phyloP scores from a whole-genome alignment of 1,140 invertebrate species.

The Ips typographus region DNA sequence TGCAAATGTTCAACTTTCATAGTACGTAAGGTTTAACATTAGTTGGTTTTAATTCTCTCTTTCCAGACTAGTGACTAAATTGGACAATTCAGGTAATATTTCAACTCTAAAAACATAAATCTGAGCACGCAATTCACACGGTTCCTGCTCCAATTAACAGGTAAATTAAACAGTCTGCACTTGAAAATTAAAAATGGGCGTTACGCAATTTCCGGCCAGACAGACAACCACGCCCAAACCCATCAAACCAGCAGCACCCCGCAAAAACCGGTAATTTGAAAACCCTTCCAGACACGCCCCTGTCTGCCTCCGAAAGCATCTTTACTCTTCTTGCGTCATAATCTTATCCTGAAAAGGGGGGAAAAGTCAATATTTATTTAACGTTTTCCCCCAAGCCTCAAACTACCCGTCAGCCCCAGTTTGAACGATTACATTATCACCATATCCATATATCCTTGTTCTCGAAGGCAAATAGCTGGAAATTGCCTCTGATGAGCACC shows the following conservation, averaged over 20 bases:
- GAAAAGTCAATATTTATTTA: slow-evolving; percentile 27
- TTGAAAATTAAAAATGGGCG: background rate
- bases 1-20: no score
- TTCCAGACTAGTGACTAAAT: no score
- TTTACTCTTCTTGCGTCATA: background rate
- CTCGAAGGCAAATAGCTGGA: slow-evolving; percentile 26
- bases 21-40: no score
- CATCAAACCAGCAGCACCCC: background rate
- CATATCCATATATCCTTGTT: slow-evolving; percentile 26
- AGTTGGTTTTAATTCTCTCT: no score
- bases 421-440: slow-evolving; percentile 29
- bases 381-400: slow-evolving; percentile 12
- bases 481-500: slow-evolving; percentile 22
- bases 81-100: no score
- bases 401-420: slow-evolving; percentile 22
- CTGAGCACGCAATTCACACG: no score
- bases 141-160: no score
- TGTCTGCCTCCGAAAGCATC: background rate
- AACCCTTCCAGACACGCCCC: background rate
- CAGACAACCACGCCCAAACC: slow-evolving; percentile 1
- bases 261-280: background rate
- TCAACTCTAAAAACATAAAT: no score
- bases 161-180: background rate
- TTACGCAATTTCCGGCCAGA: slow-evolving; percentile 9
- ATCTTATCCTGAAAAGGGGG: slow-evolving; percentile 1